Conservation (phyloP, 2,113 vertebrate genomes). For the Bombycilla garrulus region DNA sequence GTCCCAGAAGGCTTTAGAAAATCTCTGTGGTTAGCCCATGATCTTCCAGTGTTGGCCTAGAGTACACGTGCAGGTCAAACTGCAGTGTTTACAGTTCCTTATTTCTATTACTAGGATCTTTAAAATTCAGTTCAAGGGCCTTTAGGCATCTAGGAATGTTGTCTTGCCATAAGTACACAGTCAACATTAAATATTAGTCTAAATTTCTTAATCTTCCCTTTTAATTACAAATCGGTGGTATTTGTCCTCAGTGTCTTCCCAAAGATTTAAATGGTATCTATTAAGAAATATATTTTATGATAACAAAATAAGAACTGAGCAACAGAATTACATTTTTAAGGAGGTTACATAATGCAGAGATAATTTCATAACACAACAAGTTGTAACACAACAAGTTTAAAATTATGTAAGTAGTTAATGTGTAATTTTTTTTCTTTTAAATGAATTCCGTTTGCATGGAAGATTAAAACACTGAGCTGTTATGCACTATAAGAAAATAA, state of each 20-base stretch:
- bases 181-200: neutral
- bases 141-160: neutral
- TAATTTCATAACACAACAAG: neutral
- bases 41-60: neutral
- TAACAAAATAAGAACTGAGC: neutral
- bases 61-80: neutral
- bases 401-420: constrained; percentile 25
- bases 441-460: constrained; percentile 15
- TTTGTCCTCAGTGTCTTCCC: neutral
- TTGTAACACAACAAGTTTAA: neutral
- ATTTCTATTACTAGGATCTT: neutral
- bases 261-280: neutral
- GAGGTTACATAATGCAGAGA: neutral
- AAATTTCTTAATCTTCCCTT: neutral
- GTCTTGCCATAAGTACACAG: neutral
- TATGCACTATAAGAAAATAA: neutral
- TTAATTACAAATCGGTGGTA: neutral
- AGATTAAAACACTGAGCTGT: constrained; percentile 23
- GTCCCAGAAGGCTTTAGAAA: neutral
- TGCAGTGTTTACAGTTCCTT: neutral
- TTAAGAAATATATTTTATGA: neutral
- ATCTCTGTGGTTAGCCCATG: neutral
- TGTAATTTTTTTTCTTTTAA: constrained; percentile 38
- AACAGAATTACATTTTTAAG: neutral
- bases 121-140: neutral